Conservation (phyloP, 2,888 invertebrate species). For the Chrysotoxum bicinctum region DNA sequence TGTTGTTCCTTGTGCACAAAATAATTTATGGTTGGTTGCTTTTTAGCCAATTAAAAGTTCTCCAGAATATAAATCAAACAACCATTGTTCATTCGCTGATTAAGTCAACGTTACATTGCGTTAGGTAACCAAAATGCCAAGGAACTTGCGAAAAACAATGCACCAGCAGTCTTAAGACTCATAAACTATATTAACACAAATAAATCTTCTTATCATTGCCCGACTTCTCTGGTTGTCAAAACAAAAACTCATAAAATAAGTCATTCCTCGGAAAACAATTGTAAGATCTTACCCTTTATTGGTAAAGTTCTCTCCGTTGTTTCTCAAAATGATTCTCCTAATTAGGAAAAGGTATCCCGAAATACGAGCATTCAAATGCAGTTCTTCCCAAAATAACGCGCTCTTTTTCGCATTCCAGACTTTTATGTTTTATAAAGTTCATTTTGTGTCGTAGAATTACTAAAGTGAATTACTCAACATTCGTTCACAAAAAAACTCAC, state of each 20-base stretch:
- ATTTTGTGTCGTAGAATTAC: background rate
- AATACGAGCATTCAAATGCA: conserved; percentile 1
- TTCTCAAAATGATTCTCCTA: conserved; percentile 17
- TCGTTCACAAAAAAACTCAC: background rate
- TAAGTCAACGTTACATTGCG: conserved; percentile 26
- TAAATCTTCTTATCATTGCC: conserved; percentile 47
- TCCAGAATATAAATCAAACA: conserved; percentile 39
- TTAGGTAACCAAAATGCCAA: background rate
- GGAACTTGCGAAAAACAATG: background rate
- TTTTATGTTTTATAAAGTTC: background rate
- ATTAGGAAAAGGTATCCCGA: conserved; percentile 18
- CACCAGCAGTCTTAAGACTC: conserved; percentile 13
- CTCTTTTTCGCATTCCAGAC: background rate
- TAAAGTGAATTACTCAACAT: background rate
- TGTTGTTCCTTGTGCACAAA: background rate
- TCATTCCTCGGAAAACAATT: background rate
- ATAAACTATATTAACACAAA: conserved; percentile 42
- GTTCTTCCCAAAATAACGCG: background rate
- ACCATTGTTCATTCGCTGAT: conserved; percentile 50
- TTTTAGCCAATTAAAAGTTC: conserved; percentile 57
- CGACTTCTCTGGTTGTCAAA: background rate
- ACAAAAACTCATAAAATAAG: conserved; percentile 6
- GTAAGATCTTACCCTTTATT: conserved; percentile 36
- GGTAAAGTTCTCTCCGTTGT: conserved; percentile 5
- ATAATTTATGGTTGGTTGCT: conserved; percentile 35